Percentiles rank a stretch among this genome's conserved stretches.
Evolutionary conservation across 2,797 vertebrate genomes (phyloP).

Genomic region (Melanotaenia boesemani): DNA sequence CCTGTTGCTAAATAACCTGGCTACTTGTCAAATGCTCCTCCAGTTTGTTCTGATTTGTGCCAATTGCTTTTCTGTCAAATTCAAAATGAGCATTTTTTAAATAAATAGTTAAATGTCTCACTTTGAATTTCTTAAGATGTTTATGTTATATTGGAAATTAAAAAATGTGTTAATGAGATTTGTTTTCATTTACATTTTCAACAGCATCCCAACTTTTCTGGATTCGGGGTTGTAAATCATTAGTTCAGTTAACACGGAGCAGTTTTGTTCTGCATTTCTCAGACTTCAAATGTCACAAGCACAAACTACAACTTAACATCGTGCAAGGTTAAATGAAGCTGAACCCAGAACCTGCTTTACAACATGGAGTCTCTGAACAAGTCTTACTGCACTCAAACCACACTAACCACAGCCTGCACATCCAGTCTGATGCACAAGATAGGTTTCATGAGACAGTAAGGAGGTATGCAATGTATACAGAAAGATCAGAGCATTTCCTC

Average conservation of each 20-base stretch:
- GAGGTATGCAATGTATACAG: neutral
- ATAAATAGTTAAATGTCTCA: no score
- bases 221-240: neutral
- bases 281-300: neutral
- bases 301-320: conserved; percentile 4
- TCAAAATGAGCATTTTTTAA: no score
- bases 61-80: no score
- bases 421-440: neutral
- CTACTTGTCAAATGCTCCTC: no score
- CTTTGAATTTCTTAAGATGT: no score
- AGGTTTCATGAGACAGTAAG: conserved; percentile 11
- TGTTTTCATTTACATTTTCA: no score
- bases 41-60: no score
- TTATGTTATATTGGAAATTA: no score
- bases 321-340: neutral
- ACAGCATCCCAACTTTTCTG: no score
- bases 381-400: conserved; percentile 35
- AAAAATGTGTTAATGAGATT: no score
- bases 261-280: neutral
- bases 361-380: conserved; percentile 45
- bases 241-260: neutral
- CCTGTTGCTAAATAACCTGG: no score
- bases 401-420: conserved; percentile 35
- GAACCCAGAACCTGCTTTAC: conserved; percentile 63
- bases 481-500: conserved; percentile 37